These are phyloP conservation scores for Uropetala carovei DNA, from an alignment of 2,888 invertebrate genomes.

Conservation along the genomic window DNA sequence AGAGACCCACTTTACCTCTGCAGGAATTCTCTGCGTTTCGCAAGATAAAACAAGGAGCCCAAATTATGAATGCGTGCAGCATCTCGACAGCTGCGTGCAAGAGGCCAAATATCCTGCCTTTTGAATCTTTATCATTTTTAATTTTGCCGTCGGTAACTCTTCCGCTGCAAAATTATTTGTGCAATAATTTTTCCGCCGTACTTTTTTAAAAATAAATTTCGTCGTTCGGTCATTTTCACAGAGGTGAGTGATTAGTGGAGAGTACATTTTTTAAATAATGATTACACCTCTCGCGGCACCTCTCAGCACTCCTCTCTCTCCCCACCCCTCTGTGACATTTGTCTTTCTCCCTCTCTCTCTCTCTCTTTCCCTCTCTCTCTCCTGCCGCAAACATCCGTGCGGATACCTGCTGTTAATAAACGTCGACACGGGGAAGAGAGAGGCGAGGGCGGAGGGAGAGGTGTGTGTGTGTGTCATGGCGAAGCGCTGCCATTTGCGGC, in stretches of 20 bases:
- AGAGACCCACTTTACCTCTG: no score
- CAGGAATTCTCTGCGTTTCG: no score
- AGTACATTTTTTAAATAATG: neutral
- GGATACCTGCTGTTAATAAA: conserved; percentile 29
- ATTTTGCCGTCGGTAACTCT: no score
- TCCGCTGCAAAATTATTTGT: no score
- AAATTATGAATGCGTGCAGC: no score
- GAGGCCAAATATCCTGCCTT: no score
- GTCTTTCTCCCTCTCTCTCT: no score
- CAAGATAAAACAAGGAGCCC: no score
- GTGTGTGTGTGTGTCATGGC: neutral
- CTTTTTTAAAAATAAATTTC: neutral
- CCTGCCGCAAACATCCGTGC: neutral
- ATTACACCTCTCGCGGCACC: neutral
- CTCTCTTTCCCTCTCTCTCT: neutral
- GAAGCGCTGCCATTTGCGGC: neutral
- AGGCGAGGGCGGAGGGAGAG: neutral
- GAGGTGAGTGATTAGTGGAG: neutral
- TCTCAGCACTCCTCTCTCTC: neutral
- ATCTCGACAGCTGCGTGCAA: no score
- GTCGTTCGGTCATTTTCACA: neutral
- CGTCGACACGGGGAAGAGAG: neutral
- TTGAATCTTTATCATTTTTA: no score
- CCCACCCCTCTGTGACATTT: neutral
- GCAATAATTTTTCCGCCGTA: no score